Evolutionary conservation across 2,888 invertebrate species (phyloP), one percentile per base, ranked within the genome.

Genomic region (Apamea monoglypha): DNA sequence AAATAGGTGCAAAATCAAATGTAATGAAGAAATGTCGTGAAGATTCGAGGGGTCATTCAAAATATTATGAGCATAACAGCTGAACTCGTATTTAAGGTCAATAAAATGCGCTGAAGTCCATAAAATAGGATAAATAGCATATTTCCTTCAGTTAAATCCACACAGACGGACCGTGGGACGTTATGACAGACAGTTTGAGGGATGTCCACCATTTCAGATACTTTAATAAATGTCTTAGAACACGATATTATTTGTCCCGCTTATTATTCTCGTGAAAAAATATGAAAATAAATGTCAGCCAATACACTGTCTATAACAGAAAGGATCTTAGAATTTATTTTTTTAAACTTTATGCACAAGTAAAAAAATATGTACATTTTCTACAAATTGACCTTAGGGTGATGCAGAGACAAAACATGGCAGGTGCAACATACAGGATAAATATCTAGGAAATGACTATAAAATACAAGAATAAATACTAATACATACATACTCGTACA

Each of bases 111-210:
- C 21, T 47, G 32, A 36, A 10, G 69, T 74, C 16, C 53, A 8
- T 64, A 69, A 73, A 77, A 74, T 70, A 47, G 25, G n/a, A 70
- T 74, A 56, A 78, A 78, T 47, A 66, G n/a, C 61, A 36, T 67
- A 66, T 74, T 83, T 78, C 71, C 70, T 71, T 67, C 53, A 44
- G 53, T 36, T 63, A 70, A 25, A 63, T 69, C 61, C 40, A 76
- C 10, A 77, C 40, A 50, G 40, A 5, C 32, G 1, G 44, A 81
- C 47, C 56, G 50, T 59, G 32, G 29, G 67, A 63, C 25, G 74
- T 63, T 36, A 21, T 83, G 56, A 56, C 59, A 29, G 73, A 66
- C 53, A 61, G 68, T 36, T 61, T 44, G 32, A 67, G 32, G 47
- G 36, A 82, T 67, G 61, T 36, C 56, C 14, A 50, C 21, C 12